A percentile compares a stretch with the other conserved stretches of the same genome.
Conservation (phyloP, 2,797 vertebrate genomes). For the Remorina albescens region DNA sequence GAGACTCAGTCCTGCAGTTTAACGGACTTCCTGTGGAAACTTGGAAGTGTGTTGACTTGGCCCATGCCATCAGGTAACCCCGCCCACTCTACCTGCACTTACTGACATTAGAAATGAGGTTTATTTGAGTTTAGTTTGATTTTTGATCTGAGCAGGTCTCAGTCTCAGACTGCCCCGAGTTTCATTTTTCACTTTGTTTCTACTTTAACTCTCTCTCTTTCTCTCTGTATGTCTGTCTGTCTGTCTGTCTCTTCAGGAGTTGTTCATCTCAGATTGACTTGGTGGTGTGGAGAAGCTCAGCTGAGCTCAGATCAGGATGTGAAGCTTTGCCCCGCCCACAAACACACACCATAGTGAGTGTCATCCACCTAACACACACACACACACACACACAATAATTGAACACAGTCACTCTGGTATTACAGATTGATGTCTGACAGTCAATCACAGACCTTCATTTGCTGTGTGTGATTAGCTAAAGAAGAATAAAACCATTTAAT, state of each 20-base stretch:
- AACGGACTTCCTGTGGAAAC: conserved; percentile 93
- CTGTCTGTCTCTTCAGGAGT: conserved; percentile 80
- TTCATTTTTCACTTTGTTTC: no score
- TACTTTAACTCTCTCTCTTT: neutral
- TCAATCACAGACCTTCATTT: no score
- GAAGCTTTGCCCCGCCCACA: conserved; percentile 84
- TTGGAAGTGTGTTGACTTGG: conserved; percentile 94
- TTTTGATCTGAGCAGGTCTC: no score
- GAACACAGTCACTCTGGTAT: no score
- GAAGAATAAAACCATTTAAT: no score
- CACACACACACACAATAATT: neutral
- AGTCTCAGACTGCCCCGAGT: neutral
- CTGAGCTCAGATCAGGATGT: conserved; percentile 84
- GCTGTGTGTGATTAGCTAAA: no score
- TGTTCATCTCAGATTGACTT: conserved; percentile 89
- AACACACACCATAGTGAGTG: conserved; percentile 29
- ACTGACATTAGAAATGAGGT: neutral
- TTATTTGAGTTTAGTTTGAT: neutral
- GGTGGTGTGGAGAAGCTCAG: conserved; percentile 91
- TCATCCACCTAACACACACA: no score
- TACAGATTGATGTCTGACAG: no score
- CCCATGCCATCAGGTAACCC: conserved; percentile 91
- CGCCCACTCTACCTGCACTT: neutral
- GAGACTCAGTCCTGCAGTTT: conserved; percentile 91
- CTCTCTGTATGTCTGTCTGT: neutral